phyloP scores from a whole-genome alignment of 2,888 invertebrate genomes.

The Oscheius sp. region DNA sequence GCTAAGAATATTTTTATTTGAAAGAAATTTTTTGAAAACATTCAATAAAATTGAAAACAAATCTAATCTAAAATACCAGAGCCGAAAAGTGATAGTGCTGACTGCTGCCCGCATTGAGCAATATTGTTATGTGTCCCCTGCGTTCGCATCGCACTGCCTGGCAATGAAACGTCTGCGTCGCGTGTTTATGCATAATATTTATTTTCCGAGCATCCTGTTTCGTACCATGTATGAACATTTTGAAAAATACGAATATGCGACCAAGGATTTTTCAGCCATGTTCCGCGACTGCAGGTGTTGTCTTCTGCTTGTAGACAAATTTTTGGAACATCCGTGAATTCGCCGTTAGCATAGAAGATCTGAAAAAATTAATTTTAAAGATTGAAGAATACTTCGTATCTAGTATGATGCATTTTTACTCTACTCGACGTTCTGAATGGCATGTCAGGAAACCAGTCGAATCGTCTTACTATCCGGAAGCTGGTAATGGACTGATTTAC shows the following conservation, averaged over 20 bases:
- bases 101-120: too few species aligned
- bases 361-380: background rate
- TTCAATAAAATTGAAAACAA: too few species aligned
- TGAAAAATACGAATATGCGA: background rate
- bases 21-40: too few species aligned
- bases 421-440: background rate
- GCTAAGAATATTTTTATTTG: too few species aligned
- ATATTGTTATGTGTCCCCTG: too few species aligned
- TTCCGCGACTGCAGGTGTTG: slow-evolving; percentile 4
- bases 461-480: slow-evolving; percentile 12
- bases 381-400: background rate
- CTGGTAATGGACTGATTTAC: background rate
- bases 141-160: too few species aligned
- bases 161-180: too few species aligned
- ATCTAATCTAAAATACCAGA: too few species aligned
- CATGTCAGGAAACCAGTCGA: slow-evolving; percentile 7
- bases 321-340: background rate
- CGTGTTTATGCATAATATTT: too few species aligned
- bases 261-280: slow-evolving; percentile 12
- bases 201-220: too few species aligned
- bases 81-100: too few species aligned
- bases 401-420: background rate
- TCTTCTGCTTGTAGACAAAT: slow-evolving; percentile 18
- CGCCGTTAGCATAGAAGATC: background rate
- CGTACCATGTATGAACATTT: background rate